phyloP scores from a whole-genome alignment of 2,888 invertebrate species.

The Amphimallon solstitiale region DNA sequence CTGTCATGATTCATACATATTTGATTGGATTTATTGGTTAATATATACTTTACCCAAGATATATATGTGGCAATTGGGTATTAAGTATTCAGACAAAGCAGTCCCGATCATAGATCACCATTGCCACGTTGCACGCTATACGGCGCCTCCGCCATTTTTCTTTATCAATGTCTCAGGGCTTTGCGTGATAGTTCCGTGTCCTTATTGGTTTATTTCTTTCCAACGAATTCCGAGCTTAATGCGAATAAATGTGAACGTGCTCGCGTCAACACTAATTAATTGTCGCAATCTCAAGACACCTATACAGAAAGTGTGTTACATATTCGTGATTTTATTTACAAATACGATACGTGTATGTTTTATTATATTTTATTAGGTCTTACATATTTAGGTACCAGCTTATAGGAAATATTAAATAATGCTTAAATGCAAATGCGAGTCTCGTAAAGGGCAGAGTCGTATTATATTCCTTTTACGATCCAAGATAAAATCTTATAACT shows the following conservation, averaged over 20 bases:
- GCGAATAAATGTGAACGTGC: constrained; percentile 35
- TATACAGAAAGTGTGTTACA: background rate
- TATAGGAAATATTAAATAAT: too few species aligned
- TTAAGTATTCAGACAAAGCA: constrained; percentile 60
- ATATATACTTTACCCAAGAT: constrained; percentile 28
- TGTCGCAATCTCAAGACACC: constrained; percentile 24
- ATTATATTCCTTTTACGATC: too few species aligned
- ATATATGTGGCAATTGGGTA: constrained; percentile 37
- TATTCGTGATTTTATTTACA: background rate
- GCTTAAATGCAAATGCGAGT: background rate
- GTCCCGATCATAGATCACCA: constrained; percentile 58
- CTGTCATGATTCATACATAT: constrained; percentile 30
- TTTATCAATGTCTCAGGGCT: constrained; percentile 59
- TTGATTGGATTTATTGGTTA: constrained; percentile 31
- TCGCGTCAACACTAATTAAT: constrained; percentile 28
- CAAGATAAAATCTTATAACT: too few species aligned
- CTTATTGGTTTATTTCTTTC: constrained; percentile 58
- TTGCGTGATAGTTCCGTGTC: constrained; percentile 59
- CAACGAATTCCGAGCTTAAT: constrained; percentile 38
- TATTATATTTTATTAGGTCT: too few species aligned
- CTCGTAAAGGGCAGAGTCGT: too few species aligned
- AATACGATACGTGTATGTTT: too few species aligned
- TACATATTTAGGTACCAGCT: too few species aligned
- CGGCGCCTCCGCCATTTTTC: constrained; percentile 58
- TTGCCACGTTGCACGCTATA: constrained; percentile 50